Base-by-base conservation (phyloP, 1,140 invertebrate genomes). In the Drosophila seguyi region DNA sequence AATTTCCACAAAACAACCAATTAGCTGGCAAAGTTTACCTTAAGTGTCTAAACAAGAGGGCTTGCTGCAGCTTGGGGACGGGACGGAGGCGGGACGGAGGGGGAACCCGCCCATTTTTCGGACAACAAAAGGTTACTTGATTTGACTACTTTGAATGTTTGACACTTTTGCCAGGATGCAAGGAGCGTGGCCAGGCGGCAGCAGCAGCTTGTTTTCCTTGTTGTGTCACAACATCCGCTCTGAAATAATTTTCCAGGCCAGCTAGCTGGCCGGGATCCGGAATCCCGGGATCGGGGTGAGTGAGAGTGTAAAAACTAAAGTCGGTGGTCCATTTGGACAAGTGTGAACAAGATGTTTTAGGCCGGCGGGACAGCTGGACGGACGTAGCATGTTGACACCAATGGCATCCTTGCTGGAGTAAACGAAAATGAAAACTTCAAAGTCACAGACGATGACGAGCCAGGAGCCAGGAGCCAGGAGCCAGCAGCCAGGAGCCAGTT, bases 1-100 rank as follows among this genome's bases (percentile, higher is more conserved):
- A 92, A 92, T 92, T 92, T 91, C 91, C 91, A 92, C 91, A 92
- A 92, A 92, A 92, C 91, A 92, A 92, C 72, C 91, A 92, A 92
- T 92, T 92, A 92, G 91, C 91, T 92, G 69, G 85, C 48, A 92
- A 92, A 92, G 81, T 92, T 92, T 92, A 88, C 84, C 91, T 88
- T 92, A 92, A 92, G 91, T 92, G 90, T 92, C 83, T 79, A 92
- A 90, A 92, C 81, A 92, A 77, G 62, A 72, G 60, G 41, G 57
- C 27, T 53, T 52, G 53, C 74, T 42, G 34, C 42, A 20, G 20
- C 36, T 25, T 13, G 44, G 20, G 14, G 27, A 4, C 27, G 16
- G 42, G 22, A 18, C 20, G 20, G 3, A 6, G 34, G 31, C 25
- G 4, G 25, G 25, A 25, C 2, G 10, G 4, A 4, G 25, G 27